phyloP scores from a whole-genome alignment of 2,888 invertebrate species.

The Parnassius orleans region DNA sequence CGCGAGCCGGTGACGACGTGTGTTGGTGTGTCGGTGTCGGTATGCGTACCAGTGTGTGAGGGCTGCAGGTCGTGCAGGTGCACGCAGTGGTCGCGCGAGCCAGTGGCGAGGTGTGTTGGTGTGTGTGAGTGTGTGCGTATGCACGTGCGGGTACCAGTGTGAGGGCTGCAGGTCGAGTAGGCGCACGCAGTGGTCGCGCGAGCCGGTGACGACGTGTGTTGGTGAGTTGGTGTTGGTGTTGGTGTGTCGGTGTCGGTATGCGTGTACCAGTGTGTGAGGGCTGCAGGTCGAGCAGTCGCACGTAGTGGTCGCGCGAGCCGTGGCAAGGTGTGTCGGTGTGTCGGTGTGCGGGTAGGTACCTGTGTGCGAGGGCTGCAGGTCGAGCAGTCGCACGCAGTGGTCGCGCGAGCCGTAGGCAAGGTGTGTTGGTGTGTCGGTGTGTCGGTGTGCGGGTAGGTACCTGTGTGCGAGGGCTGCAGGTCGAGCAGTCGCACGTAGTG shows the following conservation, averaged over 20 bases:
- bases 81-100: no score
- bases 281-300: no score
- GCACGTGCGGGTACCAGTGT: constrained; percentile 51
- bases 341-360: no score
- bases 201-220: no score
- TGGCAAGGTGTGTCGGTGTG: no score
- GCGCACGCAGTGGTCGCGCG: no score
- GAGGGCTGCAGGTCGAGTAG: constrained; percentile 40
- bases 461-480: constrained; percentile 78
- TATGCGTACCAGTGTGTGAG: constrained; percentile 68
- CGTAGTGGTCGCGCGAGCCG: no score
- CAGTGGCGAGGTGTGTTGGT: no score
- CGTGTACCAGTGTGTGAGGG: no score
- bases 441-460: constrained; percentile 35
- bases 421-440: constrained; percentile 39
- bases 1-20: constrained; percentile 85
- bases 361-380: constrained; percentile 61
- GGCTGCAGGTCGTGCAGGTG: constrained; percentile 33
- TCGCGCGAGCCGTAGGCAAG: constrained; percentile 89
- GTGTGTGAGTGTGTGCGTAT: no score
- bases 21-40: no score
- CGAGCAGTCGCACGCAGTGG: constrained; percentile 84
- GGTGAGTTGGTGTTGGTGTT: background rate
- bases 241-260: no score
- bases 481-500: constrained; percentile 84